Evolutionary conservation across 2,113 vertebrate genomes (phyloP).

Genomic region (Chascanopsetta lugubris): DNA sequence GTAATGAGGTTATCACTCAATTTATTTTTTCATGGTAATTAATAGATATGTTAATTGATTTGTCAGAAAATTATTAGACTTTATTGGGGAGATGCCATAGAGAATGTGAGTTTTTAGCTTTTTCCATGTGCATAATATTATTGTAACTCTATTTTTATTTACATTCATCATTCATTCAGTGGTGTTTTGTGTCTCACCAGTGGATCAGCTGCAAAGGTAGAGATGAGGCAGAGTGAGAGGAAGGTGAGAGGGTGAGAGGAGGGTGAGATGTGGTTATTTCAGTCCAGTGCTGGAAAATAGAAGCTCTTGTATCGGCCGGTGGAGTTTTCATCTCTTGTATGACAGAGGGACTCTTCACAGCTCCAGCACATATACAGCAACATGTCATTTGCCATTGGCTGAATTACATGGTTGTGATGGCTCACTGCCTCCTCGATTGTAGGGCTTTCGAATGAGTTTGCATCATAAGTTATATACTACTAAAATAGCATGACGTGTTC

Average conservation of each 20-base stretch:
- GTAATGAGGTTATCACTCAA: too few species aligned
- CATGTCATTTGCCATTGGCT: background rate
- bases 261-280: conserved; percentile 46
- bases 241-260: conserved; percentile 27
- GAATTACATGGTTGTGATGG: too few species aligned
- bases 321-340: conserved; percentile 14
- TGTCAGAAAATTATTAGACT: too few species aligned
- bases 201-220: conserved; percentile 44
- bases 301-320: conserved; percentile 18
- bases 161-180: conserved; percentile 46
- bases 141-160: background rate
- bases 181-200: conserved; percentile 19
- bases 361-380: background rate
- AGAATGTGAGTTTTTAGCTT: background rate
- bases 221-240: conserved; percentile 47
- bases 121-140: too few species aligned
- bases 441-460: too few species aligned
- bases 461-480: too few species aligned
- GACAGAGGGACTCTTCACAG: conserved; percentile 4
- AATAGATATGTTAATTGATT: too few species aligned
- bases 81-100: background rate
- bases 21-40: too few species aligned
- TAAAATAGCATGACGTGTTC: too few species aligned
- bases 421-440: background rate
- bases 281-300: conserved; percentile 22